Percentiles rank a stretch among this genome's conserved stretches.
Conservation (phyloP, 2,797 vertebrate species). For the Anabas testudineus region DNA sequence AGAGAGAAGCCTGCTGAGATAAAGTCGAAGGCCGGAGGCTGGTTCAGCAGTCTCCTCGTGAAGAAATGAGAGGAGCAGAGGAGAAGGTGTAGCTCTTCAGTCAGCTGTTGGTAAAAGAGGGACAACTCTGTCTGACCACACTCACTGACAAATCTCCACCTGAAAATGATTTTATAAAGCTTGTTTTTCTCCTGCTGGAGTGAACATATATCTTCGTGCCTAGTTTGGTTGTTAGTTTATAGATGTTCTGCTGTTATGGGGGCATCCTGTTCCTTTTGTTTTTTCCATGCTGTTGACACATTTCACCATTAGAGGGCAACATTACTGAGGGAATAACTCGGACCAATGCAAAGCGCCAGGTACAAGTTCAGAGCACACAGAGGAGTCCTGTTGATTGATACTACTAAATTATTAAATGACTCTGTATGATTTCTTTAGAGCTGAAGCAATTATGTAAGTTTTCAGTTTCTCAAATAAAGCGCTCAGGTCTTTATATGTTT, state of each 20-base stretch:
- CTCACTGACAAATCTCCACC: background rate
- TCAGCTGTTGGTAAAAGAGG: background rate
- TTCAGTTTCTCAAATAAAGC: background rate
- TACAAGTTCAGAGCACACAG: background rate
- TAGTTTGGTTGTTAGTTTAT: too few species aligned
- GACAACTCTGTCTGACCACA: background rate
- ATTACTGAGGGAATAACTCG: slow-evolving; percentile 28
- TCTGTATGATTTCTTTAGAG: background rate
- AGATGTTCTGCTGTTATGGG: too few species aligned
- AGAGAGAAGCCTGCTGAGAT: slow-evolving; percentile 20
- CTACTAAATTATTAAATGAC: background rate
- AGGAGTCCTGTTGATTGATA: background rate
- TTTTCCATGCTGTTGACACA: background rate
- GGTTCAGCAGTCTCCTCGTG: slow-evolving; percentile 46
- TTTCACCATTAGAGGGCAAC: slow-evolving; percentile 54
- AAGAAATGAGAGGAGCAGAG: slow-evolving; percentile 5
- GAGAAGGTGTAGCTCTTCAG: background rate
- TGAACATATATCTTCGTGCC: too few species aligned
- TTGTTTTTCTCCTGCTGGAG: too few species aligned
- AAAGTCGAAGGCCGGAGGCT: slow-evolving; percentile 47
- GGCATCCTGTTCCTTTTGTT: too few species aligned
- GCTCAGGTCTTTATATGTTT: background rate
- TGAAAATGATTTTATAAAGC: too few species aligned
- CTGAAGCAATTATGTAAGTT: background rate
- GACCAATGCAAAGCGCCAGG: background rate